Percentiles rank a stretch among this genome's conserved stretches.
Conservation (phyloP, 2,797 vertebrate species). For the Ambastaia sidthimunki region DNA sequence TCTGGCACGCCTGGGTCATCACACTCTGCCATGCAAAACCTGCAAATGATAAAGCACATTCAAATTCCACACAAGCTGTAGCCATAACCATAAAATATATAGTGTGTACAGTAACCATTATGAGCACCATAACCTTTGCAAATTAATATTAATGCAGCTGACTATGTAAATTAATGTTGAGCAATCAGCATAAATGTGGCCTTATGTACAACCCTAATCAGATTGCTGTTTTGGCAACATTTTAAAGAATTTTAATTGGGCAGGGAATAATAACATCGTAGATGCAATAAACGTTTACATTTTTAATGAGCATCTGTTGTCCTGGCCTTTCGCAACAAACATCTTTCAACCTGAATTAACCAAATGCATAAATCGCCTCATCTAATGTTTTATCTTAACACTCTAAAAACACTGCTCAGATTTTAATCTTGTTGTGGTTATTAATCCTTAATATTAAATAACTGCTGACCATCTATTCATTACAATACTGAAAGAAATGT, state of each 20-base stretch:
- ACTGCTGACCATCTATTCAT: not conserved
- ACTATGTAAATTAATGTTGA: slow-evolving; percentile 41
- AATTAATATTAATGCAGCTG: slow-evolving; percentile 32
- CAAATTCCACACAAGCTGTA: not conserved
- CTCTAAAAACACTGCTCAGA: not conserved
- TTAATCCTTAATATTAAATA: not conserved
- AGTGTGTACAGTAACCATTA: slow-evolving; percentile 16
- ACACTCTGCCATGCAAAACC: slow-evolving; percentile 71
- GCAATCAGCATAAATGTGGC: slow-evolving; percentile 34
- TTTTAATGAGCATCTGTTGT: slow-evolving; percentile 18
- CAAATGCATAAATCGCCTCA: not conserved
- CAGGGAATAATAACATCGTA: slow-evolving; percentile 9
- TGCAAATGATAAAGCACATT: slow-evolving; percentile 63
- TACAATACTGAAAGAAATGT: not conserved
- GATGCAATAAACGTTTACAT: slow-evolving; percentile 5
- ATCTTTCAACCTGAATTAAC: not conserved
- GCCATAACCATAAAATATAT: not conserved
- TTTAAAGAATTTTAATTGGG: slow-evolving; percentile 27
- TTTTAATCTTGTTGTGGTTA: not conserved
- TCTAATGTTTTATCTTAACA: slow-evolving; percentile 15
- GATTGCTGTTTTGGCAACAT: slow-evolving; percentile 9
- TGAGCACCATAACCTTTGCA: slow-evolving; percentile 24
- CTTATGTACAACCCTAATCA: slow-evolving; percentile 31
- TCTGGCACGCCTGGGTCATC: slow-evolving; percentile 69
- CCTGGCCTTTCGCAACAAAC: slow-evolving; percentile 2